phyloP scores from a whole-genome alignment of 2,797 vertebrate species.

The Helarctos malayanus region DNA sequence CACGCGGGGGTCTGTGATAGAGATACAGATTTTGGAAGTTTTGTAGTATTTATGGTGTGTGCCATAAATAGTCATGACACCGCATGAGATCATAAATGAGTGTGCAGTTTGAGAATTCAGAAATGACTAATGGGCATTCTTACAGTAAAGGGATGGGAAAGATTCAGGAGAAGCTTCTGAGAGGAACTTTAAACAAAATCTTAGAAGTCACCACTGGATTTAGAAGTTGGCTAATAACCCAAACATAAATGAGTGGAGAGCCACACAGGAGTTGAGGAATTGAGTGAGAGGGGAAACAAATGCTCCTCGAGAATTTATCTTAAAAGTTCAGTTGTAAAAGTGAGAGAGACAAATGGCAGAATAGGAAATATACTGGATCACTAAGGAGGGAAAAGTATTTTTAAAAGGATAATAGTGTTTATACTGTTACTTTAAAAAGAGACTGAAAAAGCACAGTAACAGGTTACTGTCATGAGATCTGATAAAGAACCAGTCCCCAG shows the following conservation, averaged over 20 bases:
- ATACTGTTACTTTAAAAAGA: neutral
- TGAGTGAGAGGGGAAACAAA: neutral
- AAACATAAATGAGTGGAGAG: too few relatives aligned
- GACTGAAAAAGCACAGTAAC: neutral
- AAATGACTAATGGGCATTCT: neutral
- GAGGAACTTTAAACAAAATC: neutral
- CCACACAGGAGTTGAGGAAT: rapidly evolving
- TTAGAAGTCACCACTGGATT: neutral
- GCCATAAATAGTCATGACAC: neutral
- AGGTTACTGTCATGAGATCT: neutral
- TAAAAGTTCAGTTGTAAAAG: neutral
- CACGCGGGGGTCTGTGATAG: neutral
- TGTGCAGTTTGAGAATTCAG: neutral
- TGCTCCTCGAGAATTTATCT: neutral
- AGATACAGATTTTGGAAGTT: neutral
- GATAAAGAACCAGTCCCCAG: neutral
- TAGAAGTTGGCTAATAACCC: neutral
- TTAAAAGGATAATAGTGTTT: neutral
- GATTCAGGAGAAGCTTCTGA: neutral
- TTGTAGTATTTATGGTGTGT: neutral
- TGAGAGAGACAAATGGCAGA: neutral
- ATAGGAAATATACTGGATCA: neutral
- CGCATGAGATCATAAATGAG: neutral
- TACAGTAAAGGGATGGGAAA: neutral
- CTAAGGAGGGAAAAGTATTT: neutral